phyloP scores from a whole-genome alignment of 2,113 vertebrate genomes.

The Oryzias melastigma region DNA sequence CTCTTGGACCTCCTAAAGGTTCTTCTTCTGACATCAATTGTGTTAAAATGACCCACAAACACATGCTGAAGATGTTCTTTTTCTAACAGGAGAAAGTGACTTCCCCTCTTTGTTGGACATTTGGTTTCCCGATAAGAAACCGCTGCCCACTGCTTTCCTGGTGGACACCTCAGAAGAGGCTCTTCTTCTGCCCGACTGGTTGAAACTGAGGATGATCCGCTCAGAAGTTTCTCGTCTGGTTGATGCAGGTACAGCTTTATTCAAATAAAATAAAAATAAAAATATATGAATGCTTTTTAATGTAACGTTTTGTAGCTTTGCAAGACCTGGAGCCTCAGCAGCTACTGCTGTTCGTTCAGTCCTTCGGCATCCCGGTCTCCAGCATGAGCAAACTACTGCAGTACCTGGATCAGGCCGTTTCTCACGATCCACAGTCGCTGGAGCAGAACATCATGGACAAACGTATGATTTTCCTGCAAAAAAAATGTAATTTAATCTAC shows the following conservation, averaged over 20 bases:
- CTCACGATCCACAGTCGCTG: conserved; percentile 89
- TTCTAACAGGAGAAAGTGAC: conserved; percentile 81
- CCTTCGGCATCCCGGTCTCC: conserved; percentile 96
- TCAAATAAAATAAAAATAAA: not conserved
- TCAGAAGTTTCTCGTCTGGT: conserved; percentile 93
- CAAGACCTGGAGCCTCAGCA: conserved; percentile 96
- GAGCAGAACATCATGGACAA: conserved; percentile 99
- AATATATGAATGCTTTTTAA: not conserved
- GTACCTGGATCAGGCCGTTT: conserved; percentile 94
- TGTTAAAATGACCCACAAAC: not conserved
- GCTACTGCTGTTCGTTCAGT: conserved; percentile 95
- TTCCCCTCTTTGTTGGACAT: conserved; percentile 89
- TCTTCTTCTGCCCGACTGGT: conserved; percentile 92
- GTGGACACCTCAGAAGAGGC: conserved; percentile 98
- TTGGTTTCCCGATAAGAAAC: conserved; percentile 97
- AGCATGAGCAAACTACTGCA: conserved; percentile 98
- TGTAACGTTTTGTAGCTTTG: conserved; percentile 75
- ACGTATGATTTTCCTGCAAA: conserved; percentile 75
- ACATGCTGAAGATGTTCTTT: not conserved
- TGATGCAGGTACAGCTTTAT: conserved; percentile 83
- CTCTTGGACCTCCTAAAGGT: conserved; percentile 92
- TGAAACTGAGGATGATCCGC: conserved; percentile 97
- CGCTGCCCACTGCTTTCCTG: conserved; percentile 94
- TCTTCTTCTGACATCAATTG: not conserved
- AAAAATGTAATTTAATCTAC: not conserved